Evolutionary conservation across 2,113 vertebrate genomes (phyloP).

Genomic region (Calyptommatus sinebrachiatus): DNA sequence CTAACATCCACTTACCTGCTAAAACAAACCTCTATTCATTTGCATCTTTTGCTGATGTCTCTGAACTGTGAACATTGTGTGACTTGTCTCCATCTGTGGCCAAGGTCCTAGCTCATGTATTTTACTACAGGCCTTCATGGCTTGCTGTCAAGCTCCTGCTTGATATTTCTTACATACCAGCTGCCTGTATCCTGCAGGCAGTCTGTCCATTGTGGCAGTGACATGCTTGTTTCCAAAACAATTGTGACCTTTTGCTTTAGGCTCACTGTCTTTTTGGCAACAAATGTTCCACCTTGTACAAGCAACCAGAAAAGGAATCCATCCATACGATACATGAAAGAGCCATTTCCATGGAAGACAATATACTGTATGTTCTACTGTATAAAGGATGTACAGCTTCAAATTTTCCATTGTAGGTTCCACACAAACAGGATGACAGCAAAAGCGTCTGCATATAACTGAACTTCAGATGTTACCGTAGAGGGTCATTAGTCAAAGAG

Average conservation of each 20-base stretch:
- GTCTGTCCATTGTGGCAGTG: background rate
- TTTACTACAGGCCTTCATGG: background rate
- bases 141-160: background rate
- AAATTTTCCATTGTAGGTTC: background rate
- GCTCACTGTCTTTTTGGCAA: background rate
- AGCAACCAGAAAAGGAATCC: background rate
- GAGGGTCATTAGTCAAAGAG: background rate
- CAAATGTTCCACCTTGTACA: background rate
- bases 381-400: background rate
- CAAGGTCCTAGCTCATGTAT: background rate
- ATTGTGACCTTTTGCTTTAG: background rate
- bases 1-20: background rate
- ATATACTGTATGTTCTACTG: background rate
- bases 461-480: background rate
- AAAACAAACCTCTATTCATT: background rate
- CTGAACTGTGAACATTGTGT: background rate
- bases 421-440: background rate
- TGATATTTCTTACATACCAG: background rate
- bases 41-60: background rate
- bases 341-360: background rate
- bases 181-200: background rate
- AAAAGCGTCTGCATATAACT: background rate
- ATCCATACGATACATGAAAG: background rate
- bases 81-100: rapidly evolving
- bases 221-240: background rate